Evolutionary conservation across 2,888 invertebrate species (phyloP).

Genomic region (Yponomeuta sedellus): DNA sequence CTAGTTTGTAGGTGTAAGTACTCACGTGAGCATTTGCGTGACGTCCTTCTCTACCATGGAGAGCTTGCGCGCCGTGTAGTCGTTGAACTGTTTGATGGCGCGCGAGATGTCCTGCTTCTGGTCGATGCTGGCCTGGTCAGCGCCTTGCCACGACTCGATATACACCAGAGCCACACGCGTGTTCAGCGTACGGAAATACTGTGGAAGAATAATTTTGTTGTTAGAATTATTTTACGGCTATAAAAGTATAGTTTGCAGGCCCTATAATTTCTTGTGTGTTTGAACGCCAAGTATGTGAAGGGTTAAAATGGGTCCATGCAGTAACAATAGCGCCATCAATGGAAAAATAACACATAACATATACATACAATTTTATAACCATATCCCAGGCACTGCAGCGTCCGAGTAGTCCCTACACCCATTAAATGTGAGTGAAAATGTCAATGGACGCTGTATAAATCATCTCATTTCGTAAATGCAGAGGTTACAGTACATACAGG

Average conservation of each 20-base stretch:
- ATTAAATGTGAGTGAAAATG: no score
- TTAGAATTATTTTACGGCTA: neutral
- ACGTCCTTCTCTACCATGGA: conserved; percentile 93
- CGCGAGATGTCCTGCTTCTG: conserved; percentile 90
- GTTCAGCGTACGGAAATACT: conserved; percentile 96
- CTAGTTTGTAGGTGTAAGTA: conserved; percentile 27
- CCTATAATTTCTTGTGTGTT: no score
- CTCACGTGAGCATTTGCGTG: conserved; percentile 93
- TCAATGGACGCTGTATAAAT: no score
- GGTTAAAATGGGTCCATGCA: no score
- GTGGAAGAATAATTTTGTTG: conserved; percentile 27
- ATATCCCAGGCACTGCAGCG: no score
- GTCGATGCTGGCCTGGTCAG: conserved; percentile 89
- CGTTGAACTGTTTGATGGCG: conserved; percentile 93
- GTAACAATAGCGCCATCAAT: no score
- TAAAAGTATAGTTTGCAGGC: neutral
- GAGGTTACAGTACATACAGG: no score
- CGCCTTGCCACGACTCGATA: conserved; percentile 97
- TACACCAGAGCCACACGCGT: conserved; percentile 97
- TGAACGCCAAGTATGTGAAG: no score
- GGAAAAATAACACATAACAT: no score
- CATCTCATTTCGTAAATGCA: no score
- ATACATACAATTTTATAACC: no score
- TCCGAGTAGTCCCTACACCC: no score
- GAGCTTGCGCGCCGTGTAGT: conserved; percentile 90